A percentile compares a stretch with the other conserved stretches of the same genome.
These are phyloP conservation scores for Microtus pennsylvanicus DNA, from an alignment of 2,113 vertebrate genomes.

Conservation along the genomic window DNA sequence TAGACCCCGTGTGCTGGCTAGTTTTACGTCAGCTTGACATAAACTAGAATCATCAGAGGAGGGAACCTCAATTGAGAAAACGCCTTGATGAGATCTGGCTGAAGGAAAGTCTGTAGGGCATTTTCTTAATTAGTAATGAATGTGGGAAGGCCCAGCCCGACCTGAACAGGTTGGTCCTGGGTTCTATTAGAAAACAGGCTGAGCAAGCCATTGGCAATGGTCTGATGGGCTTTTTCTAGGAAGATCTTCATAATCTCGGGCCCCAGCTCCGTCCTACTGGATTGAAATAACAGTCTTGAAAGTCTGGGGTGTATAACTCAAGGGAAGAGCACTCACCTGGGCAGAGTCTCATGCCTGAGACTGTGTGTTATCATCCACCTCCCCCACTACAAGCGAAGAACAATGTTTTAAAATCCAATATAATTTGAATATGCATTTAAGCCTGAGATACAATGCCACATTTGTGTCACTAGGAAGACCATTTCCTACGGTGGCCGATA, in stretches of 20 bases:
- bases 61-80: not conserved
- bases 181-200: not conserved
- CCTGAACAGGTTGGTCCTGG: not conserved
- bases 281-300: not conserved
- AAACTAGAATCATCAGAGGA: not conserved
- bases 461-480: not conserved
- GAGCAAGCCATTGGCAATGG: not conserved
- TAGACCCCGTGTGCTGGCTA: not conserved
- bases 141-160: not conserved
- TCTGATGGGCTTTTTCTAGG: not conserved
- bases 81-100: not conserved
- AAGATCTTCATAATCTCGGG: not conserved
- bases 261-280: not conserved
- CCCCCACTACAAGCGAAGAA: not conserved
- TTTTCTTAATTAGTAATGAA: not conserved
- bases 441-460: not conserved
- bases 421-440: not conserved
- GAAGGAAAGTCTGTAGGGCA: not conserved
- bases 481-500: not conserved
- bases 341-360: not conserved
- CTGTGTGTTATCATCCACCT: not conserved
- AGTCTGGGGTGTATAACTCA: not conserved
- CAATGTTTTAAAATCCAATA: not conserved
- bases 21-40: not conserved
- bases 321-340: not conserved